A percentile compares a stretch with the other conserved stretches of the same genome.
phyloP scores from a whole-genome alignment of 2,888 invertebrate species.

The Ochropleura plecta region DNA sequence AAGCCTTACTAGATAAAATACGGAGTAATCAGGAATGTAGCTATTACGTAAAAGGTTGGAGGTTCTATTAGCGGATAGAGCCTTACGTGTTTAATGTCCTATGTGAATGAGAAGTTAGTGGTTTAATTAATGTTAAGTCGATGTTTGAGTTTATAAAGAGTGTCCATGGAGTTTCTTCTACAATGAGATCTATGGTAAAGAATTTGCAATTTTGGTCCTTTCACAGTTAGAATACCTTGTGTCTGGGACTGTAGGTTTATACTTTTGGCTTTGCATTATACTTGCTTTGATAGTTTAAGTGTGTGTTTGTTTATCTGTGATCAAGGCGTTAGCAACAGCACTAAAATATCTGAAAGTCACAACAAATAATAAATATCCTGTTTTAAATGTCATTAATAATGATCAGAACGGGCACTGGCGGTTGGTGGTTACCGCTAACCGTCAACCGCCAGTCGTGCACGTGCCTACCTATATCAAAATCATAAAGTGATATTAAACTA shows the following conservation, averaged over 20 bases:
- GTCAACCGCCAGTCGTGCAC: no score
- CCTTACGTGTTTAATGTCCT: conserved; percentile 25
- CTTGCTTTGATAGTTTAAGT: neutral
- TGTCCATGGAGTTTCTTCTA: neutral
- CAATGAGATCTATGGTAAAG: neutral
- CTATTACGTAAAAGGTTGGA: conserved; percentile 26
- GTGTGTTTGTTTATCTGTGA: no score
- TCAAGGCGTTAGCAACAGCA: no score
- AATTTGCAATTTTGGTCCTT: neutral
- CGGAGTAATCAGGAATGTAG: conserved; percentile 39
- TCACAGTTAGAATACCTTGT: neutral
- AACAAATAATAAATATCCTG: no score
- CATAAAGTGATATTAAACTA: no score
- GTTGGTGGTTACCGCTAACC: no score
- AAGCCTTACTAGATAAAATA: conserved; percentile 48
- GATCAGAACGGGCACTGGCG: no score
- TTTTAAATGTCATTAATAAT: no score
- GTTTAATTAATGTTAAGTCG: conserved; percentile 10
- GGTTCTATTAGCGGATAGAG: neutral
- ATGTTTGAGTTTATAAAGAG: neutral
- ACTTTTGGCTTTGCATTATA: neutral
- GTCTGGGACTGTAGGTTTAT: neutral
- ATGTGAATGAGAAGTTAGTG: conserved; percentile 11
- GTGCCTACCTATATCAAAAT: no score
- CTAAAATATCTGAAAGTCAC: no score